phyloP scores from a whole-genome alignment of 1,140 invertebrate genomes.

The Pogonomyrmex barbatus region DNA sequence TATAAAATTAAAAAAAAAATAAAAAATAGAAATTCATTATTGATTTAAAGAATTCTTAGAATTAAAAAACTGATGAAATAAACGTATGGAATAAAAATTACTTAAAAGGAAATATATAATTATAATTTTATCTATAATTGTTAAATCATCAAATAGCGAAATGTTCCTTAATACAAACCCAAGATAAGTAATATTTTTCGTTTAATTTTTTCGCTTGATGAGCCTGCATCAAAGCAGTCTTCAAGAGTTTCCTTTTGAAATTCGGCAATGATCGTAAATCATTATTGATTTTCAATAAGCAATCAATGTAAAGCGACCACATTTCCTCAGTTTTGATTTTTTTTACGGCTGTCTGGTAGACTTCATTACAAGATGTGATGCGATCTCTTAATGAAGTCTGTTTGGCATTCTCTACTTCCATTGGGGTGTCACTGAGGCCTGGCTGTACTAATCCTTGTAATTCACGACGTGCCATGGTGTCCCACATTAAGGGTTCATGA shows the following conservation, averaged over 20 bases:
- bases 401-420: slow-evolving; percentile 71
- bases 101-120: background rate
- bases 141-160: background rate
- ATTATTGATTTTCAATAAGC: slow-evolving; percentile 85
- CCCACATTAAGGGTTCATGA: slow-evolving; percentile 86
- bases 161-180: slow-evolving; percentile 78
- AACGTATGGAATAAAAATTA: background rate
- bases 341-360: slow-evolving; percentile 86
- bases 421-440: slow-evolving; percentile 55
- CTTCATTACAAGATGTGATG: slow-evolving; percentile 82
- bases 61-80: background rate
- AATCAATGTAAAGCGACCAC: slow-evolving; percentile 86
- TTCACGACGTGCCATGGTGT: slow-evolving; percentile 87
- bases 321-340: slow-evolving; percentile 87
- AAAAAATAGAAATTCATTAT: background rate
- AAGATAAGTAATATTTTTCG: slow-evolving; percentile 86
- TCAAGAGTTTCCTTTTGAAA: slow-evolving; percentile 85
- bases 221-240: slow-evolving; percentile 83
- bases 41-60: slow-evolving; percentile 27
- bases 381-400: slow-evolving; percentile 78
- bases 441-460: slow-evolving; percentile 82
- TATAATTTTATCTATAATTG: background rate
- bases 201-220: slow-evolving; percentile 83
- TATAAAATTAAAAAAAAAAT: background rate
- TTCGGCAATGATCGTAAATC: slow-evolving; percentile 81